Evolutionary conservation across 2,113 vertebrate species (phyloP).

Genomic region (Chelonoidis abingdonii): DNA sequence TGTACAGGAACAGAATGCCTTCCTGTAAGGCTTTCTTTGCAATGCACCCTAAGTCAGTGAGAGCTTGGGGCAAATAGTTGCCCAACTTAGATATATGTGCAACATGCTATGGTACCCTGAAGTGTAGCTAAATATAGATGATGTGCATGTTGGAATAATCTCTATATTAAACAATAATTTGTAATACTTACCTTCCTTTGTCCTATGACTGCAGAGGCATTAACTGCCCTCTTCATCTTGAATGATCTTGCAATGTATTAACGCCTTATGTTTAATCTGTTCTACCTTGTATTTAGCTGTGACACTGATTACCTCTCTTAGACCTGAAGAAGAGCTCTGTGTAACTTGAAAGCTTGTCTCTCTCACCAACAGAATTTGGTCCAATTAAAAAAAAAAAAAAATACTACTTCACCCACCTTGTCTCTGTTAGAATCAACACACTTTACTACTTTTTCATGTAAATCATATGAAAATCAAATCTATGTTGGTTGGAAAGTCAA

Average conservation of each 20-base stretch:
- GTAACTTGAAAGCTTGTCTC: neutral
- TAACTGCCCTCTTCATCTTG: neutral
- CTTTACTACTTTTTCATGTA: neutral
- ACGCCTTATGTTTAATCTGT: neutral
- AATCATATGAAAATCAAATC: neutral
- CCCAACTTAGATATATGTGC: neutral
- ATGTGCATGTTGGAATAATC: neutral
- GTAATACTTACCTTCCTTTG: neutral
- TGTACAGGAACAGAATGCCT: neutral
- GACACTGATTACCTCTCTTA: neutral
- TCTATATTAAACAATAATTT: neutral
- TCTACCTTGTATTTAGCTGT: neutral
- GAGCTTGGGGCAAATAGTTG: neutral
- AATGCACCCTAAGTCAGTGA: neutral
- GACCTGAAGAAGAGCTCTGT: too few relatives aligned
- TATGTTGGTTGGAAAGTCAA: neutral
- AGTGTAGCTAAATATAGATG: neutral
- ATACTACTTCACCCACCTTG: neutral
- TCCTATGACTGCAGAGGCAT: neutral
- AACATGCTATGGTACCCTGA: too few relatives aligned
- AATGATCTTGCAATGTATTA: neutral
- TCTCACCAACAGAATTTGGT: neutral
- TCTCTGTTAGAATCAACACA: neutral
- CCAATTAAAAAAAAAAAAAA: neutral
- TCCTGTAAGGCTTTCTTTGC: neutral